Base-by-base conservation (phyloP, 2,113 vertebrate genomes). In the Euleptes europaea region DNA sequence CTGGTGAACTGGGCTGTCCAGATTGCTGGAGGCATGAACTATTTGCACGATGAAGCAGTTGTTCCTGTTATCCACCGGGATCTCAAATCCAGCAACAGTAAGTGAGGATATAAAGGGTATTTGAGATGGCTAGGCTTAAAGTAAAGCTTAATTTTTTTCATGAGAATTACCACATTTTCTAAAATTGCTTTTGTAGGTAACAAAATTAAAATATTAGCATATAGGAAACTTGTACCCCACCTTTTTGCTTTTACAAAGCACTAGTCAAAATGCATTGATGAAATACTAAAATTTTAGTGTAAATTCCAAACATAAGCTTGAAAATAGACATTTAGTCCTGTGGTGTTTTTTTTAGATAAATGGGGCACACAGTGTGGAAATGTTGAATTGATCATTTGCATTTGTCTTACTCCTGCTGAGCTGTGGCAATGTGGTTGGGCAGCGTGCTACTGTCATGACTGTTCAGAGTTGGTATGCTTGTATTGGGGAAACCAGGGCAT, bases 31-130 rank as follows among this genome's bases (percentile, higher is more conserved):
- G 98, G 98, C 84, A 99, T 99, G 97, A 96, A 96, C 89, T 99
- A 99, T 94, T 96, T 99, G 83, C 98, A 99, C 0, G 97, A 97
- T 93, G 97, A 99, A 95, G 98, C 98, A 40, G 97, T 99, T 66
- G 98, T 99, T 63, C 97, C 98, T 88, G 97, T 99, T 79, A 98
- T 99, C 88, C 98, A 99, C 94, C 96, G 98, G 17, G 98, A 99
- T 95, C 98, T 99, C 91, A 99, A 99, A 95, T 99, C 98, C 94
- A 99, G 98, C 96, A 99, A 99, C 97, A 98, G 98, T 99, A 98
- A 99, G 98, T 97, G 91, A 83, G 40, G 10, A 6, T 83, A 66
- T n/a, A 13, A 23, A 83, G 33, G 74, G 80, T 42, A 33, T 73
- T 65, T 90, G 84, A 51, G 72, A 6, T 47, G 87, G 87, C 63